Evolutionary conservation across 2,113 vertebrate genomes (phyloP).

Genomic region (Rhynchomys soricoides): DNA sequence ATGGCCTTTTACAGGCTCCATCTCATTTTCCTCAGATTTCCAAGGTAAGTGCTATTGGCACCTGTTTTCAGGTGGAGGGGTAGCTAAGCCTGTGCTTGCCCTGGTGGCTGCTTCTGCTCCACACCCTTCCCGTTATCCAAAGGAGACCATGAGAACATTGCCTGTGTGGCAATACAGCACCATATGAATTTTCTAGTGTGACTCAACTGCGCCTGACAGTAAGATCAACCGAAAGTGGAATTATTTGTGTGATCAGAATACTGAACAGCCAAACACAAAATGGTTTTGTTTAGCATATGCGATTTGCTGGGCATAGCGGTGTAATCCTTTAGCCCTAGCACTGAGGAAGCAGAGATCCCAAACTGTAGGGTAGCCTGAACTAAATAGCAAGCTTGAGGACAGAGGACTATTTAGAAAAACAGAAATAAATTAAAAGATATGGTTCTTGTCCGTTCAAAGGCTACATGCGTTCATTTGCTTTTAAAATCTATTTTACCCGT

Average conservation of each 20-base stretch:
- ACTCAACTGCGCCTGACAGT: background rate
- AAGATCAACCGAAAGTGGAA: constrained; percentile 28
- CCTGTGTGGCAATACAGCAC: background rate
- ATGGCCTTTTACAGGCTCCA: background rate
- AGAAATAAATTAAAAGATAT: background rate
- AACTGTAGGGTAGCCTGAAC: background rate
- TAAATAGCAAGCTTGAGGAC: background rate
- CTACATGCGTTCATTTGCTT: background rate
- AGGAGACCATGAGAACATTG: background rate
- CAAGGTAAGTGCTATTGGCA: background rate
- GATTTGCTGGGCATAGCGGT: background rate
- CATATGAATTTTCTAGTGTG: background rate
- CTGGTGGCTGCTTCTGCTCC: background rate
- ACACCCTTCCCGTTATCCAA: background rate
- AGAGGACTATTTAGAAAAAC: background rate
- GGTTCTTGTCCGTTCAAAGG: background rate
- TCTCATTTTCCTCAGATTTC: constrained; percentile 29
- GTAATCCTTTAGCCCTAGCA: background rate
- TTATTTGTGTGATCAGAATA: background rate
- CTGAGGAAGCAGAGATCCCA: background rate
- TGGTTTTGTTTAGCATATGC: constrained; percentile 1
- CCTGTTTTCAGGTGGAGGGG: background rate
- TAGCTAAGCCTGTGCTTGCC: background rate
- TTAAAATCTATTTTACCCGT: background rate
- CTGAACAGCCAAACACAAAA: background rate